Percentiles rank a stretch among this genome's conserved stretches.
Conservation (phyloP, 2,113 vertebrate genomes). For the human region DNA sequence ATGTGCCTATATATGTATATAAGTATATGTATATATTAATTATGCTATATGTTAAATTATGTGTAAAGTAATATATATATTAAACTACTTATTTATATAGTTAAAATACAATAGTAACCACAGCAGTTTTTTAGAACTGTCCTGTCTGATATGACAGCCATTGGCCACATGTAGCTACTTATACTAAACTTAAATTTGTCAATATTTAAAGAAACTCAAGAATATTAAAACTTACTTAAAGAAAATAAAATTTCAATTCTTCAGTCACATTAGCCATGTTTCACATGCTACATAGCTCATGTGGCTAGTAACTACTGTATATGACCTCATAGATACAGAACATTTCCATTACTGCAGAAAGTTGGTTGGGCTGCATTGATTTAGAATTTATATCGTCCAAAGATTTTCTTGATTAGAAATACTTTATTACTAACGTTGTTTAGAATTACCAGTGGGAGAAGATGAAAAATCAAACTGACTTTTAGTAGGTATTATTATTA, state of each 20-base stretch:
- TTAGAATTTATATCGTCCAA: neutral
- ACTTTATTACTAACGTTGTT: neutral
- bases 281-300: neutral
- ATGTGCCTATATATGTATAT: neutral
- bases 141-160: neutral
- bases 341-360: neutral
- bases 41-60: neutral
- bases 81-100: neutral
- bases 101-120: neutral
- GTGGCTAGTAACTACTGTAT: neutral
- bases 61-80: neutral
- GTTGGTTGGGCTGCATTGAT: neutral
- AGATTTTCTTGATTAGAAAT: neutral
- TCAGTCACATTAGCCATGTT: neutral
- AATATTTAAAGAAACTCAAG: neutral
- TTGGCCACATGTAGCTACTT: neutral
- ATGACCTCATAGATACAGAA: neutral
- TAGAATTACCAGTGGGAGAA: neutral
- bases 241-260: neutral
- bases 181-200: neutral
- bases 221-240: neutral
- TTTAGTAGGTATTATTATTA: neutral
- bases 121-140: neutral
- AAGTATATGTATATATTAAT: neutral
- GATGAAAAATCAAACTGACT: neutral